These are phyloP conservation scores for Cerastoderma edule DNA, from an alignment of 2,888 invertebrate genomes.

Conservation along the genomic window DNA sequence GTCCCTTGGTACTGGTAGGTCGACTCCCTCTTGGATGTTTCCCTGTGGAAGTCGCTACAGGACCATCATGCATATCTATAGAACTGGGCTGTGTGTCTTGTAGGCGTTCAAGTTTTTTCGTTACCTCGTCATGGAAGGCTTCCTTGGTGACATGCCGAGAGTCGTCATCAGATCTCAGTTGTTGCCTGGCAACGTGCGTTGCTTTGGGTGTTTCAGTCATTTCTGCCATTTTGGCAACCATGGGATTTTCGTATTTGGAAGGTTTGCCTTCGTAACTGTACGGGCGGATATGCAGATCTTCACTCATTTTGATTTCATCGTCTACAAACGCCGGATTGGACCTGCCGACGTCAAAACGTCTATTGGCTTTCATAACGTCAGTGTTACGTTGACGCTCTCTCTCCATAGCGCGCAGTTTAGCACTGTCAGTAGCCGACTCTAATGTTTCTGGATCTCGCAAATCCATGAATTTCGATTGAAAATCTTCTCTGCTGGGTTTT, in stretches of 20 bases:
- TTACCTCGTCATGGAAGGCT: slow-evolving; percentile 49
- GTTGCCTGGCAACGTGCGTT: slow-evolving; percentile 27
- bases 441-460: slow-evolving; percentile 43
- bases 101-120: slow-evolving; percentile 48
- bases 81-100: slow-evolving; percentile 24
- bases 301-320: slow-evolving; percentile 30
- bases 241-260: slow-evolving; percentile 57
- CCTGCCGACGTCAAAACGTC: slow-evolving; percentile 20
- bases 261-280: slow-evolving; percentile 59
- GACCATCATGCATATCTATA: slow-evolving; percentile 38
- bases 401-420: slow-evolving; percentile 68
- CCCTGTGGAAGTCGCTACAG: slow-evolving; percentile 55
- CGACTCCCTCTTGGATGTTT: slow-evolving; percentile 53
- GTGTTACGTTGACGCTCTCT: slow-evolving; percentile 47
- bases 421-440: slow-evolving; percentile 67
- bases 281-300: slow-evolving; percentile 43
- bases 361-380: slow-evolving; percentile 16
- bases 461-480: slow-evolving; percentile 31
- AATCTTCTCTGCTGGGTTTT: slow-evolving; percentile 32
- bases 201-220: slow-evolving; percentile 55
- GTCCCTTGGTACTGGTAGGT: slow-evolving; percentile 48
- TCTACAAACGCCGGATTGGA: slow-evolving; percentile 47
- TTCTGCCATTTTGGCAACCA: slow-evolving; percentile 62
- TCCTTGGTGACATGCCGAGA: slow-evolving; percentile 30
- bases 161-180: not conserved